Percentiles rank a stretch among this genome's conserved stretches.
phyloP scores from a whole-genome alignment of 2,888 invertebrate species.

The Eudasyphora cyanicolor region DNA sequence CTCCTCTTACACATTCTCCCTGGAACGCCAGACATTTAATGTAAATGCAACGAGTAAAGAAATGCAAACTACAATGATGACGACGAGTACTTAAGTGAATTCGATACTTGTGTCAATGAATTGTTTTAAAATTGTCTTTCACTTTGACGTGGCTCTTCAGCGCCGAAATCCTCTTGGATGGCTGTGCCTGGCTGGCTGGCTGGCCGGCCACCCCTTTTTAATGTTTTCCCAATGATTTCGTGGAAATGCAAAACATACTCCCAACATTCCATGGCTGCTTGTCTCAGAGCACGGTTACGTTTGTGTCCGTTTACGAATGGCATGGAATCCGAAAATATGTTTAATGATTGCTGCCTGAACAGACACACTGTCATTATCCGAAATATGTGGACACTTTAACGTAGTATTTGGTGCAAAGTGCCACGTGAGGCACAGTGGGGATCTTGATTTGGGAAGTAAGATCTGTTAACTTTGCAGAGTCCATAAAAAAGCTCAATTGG shows the following conservation, averaged over 20 bases:
- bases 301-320: too few relatives aligned
- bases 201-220: constrained; percentile 6
- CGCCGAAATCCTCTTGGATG: not conserved
- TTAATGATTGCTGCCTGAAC: constrained; percentile 11
- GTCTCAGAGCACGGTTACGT: not conserved
- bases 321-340: constrained; percentile 30
- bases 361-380: constrained; percentile 13
- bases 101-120: constrained; percentile 63
- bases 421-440: not conserved
- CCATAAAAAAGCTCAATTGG: too few relatives aligned
- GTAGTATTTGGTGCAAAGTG: not conserved
- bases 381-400: constrained; percentile 26
- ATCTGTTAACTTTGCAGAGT: too few relatives aligned
- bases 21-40: constrained; percentile 16
- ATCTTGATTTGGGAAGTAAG: too few relatives aligned
- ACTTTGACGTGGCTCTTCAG: constrained; percentile 13
- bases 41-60: not conserved
- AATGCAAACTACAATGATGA: not conserved
- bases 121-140: constrained; percentile 50
- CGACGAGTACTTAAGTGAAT: constrained; percentile 58
- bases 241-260: constrained; percentile 32
- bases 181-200: not conserved
- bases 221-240: constrained; percentile 12
- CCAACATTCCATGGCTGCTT: not conserved
- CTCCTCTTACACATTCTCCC: too few relatives aligned